Percentiles rank a stretch among this genome's conserved stretches.
phyloP scores from a whole-genome alignment of 1,140 invertebrate species.

The Cyphomyrmex costatus region DNA sequence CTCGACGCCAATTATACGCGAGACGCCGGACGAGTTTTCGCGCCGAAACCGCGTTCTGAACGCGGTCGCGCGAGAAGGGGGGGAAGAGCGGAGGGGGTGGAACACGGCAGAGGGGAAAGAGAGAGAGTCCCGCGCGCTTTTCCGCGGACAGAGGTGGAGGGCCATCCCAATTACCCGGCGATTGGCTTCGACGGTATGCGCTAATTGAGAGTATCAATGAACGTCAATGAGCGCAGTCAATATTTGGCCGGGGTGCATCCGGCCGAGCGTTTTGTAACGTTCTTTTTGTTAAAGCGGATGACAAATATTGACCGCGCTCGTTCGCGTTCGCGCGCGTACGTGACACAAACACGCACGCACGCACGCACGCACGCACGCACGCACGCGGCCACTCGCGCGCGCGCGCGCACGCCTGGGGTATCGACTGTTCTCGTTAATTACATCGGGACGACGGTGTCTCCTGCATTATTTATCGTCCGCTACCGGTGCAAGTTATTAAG shows the following conservation, averaged over 20 bases:
- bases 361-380: not conserved
- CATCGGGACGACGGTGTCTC: conserved; percentile 77
- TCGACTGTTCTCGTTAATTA: conserved; percentile 78
- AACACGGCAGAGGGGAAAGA: conserved; percentile 24
- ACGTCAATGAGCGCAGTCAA: conserved; percentile 78
- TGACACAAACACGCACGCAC: conserved; percentile 64
- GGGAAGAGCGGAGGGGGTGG: not conserved
- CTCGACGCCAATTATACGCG: not conserved
- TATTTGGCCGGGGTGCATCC: conserved; percentile 77
- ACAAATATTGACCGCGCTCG: conserved; percentile 78
- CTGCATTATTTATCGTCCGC: conserved; percentile 76
- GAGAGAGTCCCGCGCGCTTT: conserved; percentile 61
- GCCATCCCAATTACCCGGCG: conserved; percentile 74
- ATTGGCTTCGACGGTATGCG: conserved; percentile 76
- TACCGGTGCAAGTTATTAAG: conserved; percentile 77
- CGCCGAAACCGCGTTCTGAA: conserved; percentile 36
- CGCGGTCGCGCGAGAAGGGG: not conserved
- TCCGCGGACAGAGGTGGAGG: conserved; percentile 38
- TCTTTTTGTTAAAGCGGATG: conserved; percentile 79
- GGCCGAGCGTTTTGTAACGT: conserved; percentile 77
- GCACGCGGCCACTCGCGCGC: not conserved
- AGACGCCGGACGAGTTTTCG: conserved; percentile 24
- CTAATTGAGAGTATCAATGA: conserved; percentile 79
- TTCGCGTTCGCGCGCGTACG: conserved; percentile 73
- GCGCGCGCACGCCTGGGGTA: conserved; percentile 49